Evolutionary conservation across 2,888 invertebrate species (phyloP), one percentile per base, ranked within the genome.

Genomic region (Zygogramma bicolorata): DNA sequence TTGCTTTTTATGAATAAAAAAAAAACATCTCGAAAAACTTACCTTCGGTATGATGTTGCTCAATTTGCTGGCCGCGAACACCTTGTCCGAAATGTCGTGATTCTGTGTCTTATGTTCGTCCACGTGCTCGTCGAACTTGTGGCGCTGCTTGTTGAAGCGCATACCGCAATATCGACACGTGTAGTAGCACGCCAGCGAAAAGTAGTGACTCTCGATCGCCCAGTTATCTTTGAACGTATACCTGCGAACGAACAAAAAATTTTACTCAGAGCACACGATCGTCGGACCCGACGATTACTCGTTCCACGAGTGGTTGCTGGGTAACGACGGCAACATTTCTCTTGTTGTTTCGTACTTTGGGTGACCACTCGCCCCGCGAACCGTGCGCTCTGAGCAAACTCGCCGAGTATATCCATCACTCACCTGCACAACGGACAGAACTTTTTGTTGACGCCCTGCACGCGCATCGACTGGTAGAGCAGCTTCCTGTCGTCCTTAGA

Each of bases 171-270:
- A 81, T n/a, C 85, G 81, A 71, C 87, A 87, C 3, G 87, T 86
- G 70, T 85, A 87, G 76, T 84, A 83, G 70, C 87, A 87, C 13
- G 85, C 85, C 25, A 81, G 80, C 3, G 86, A 86, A 73, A 87
- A 85, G 73, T 87, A 87, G 70, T 87, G 87, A 10, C 84, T 83
- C 71, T 87, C 87, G 15, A 87, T 87, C 0, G 87, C 86, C 87
- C 87, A 87, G 68, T 87, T 87, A 75, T 87, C 87, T 77, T 87
- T 87, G 70, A 87, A 87, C 5, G 85, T 86, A 75, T 86, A 87
- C 10, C 75, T 75, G 42, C 8, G 29, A 31, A 53, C 22, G 0
- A 15, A 62, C n/a, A 22, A n/a, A 7, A 46, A 8, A 18, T 5
- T 7, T 15, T 8, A n/a, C n/a, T n/a, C n/a, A n/a, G n/a, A n/a